Base-by-base conservation (phyloP, 2,888 invertebrate genomes). In the Phengaris alcon region DNA sequence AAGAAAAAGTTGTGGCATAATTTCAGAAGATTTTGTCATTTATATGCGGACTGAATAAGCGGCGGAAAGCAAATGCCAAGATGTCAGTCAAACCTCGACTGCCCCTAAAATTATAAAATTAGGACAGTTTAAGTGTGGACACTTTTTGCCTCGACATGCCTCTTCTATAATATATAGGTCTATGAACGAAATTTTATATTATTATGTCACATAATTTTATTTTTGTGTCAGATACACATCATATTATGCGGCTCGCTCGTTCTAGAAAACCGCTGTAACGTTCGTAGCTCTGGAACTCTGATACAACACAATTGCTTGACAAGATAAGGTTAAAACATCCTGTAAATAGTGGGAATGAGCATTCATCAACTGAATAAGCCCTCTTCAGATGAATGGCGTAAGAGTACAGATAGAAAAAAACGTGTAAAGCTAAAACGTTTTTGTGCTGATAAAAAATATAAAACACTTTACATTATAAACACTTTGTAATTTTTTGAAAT, bases 291-390 rank as follows among this genome's bases (percentile, higher is more conserved):
- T 12, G 35, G 64, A 64, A 22, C 10, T 10, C 22, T 35, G 35
- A 35, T 35, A 35, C 9, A 12, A 64, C 64, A 74, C 59, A 64
- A 74, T 64, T n/a, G 64, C 74, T 51, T 64, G 74, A 64, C 74
- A 74, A 74, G 74, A 74, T 74, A 74, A 74, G 51, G 12, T 52
- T 64, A 64, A 64, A 64, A 64, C 64, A 74, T 74, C 64, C 74
- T 74, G 74, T 64, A 74, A 51, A 48, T 52, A 74, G 74, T 64
- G 59, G 15, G 64, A 74, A 51, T 59, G 57, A 64, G 64, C 64
- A 64, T 74, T 74, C 74, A 74, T 74, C 64, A 74, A 35, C 35
- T 35, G 59, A 51, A 74, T 59, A 74, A 51, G 64, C 48, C 48
- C 64, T 44, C 64, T 64, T 8, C 44, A 64, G 64, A 35, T 64